Evolutionary conservation across 2,113 vertebrate genomes (phyloP), one percentile per base, ranked within the genome.

Genomic region (Anolis sagrei): DNA sequence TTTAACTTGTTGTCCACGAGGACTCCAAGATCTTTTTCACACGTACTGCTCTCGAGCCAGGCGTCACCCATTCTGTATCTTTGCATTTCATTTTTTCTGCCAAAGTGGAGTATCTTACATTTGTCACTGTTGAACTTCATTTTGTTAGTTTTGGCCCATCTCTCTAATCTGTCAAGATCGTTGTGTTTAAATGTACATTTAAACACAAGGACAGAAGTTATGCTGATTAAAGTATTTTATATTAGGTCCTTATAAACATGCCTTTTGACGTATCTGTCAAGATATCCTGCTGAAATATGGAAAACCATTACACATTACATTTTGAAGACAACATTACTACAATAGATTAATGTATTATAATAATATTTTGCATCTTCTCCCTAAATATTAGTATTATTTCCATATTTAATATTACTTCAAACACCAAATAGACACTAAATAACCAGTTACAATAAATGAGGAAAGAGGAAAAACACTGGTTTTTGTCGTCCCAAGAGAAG

Each of bases 211-310:
- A 89, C 49, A 86, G 87, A 89, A 82, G 84, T 93, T 89, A 90
- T 19, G 36, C 23, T 44, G 78, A 86, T 79, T 81, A 94, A 93
- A 94, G 87, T 89, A 91, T 70, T 92, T 92, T 94, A 84, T 90
- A 87, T 68, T 83, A 88, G 86, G 82, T 83, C 89, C 29, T 76
- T 70, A 81, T 93, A 93, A 92, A 34, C 29, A 16, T 32, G 1
- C 64, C 79, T 93, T 93, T 89, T 66, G 89, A 84, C 88, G 58
- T 73, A 54, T 29, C 68, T 86, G 73, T 72, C 68, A 86, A 70
- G 84, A 69, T 84, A 87, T 62, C 87, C 66, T 90, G 82, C 23
- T 58, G 62, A 92, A 90, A 94, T 84, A 76, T 44, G 83, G 89
- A 90, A 91, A 78, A 93, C 32, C n/a, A 86, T 86, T 54, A 54